Evolutionary conservation across 2,888 invertebrate genomes (phyloP).

Genomic region (Pollenia angustigena): DNA sequence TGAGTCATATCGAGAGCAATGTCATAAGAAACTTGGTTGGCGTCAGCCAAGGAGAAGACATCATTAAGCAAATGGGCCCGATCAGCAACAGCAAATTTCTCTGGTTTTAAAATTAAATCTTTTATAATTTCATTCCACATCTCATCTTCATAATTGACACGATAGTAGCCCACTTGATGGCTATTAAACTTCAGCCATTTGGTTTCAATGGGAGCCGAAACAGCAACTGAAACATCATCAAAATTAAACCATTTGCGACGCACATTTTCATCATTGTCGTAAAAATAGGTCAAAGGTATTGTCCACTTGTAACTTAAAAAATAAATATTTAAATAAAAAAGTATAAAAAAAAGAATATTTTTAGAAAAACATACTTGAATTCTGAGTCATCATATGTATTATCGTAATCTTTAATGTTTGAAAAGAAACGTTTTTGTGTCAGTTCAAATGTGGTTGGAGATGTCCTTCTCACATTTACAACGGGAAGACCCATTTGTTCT

Average conservation of each 20-base stretch:
- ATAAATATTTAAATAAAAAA: constrained; percentile 40
- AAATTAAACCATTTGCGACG: constrained; percentile 82
- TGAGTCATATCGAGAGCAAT: constrained; percentile 89
- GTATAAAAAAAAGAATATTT: not conserved
- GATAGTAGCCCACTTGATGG: constrained; percentile 93
- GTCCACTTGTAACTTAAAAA: constrained; percentile 91
- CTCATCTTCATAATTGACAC: constrained; percentile 91
- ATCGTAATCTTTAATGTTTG: constrained; percentile 87
- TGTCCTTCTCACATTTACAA: constrained; percentile 87
- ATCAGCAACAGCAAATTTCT: constrained; percentile 87
- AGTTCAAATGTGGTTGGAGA: constrained; percentile 85
- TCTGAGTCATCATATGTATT: constrained; percentile 84
- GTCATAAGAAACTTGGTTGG: constrained; percentile 87
- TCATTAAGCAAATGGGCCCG: constrained; percentile 93
- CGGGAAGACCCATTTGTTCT: constrained; percentile 93
- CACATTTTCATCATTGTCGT: constrained; percentile 84
- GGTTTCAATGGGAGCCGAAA: constrained; percentile 84
- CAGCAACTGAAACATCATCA: constrained; percentile 80
- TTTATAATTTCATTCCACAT: constrained; percentile 87
- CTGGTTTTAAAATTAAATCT: constrained; percentile 80
- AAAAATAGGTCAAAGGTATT: constrained; percentile 91
- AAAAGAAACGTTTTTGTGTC: constrained; percentile 90
- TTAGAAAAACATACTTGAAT: constrained; percentile 84
- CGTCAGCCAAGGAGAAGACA: constrained; percentile 91
- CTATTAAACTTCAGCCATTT: constrained; percentile 94